Evolutionary conservation across 2,888 invertebrate species (phyloP).

Genomic region (Eupithecia subumbrata): DNA sequence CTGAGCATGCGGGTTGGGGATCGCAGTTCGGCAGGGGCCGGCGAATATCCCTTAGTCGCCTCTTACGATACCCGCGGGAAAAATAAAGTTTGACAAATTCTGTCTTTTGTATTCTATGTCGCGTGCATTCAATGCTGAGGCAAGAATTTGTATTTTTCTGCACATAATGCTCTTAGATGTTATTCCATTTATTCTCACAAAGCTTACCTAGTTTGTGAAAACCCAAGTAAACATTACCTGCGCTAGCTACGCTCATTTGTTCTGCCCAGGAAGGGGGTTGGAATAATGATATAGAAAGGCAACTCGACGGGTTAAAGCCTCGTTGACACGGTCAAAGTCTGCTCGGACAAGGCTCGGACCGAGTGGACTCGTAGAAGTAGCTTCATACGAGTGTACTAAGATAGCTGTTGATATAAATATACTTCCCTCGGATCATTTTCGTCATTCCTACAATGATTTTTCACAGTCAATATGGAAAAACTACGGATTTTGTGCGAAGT

Average conservation of each 20-base stretch:
- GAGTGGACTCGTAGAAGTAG: background rate
- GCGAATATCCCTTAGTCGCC: too few relatives aligned
- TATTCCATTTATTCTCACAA: slow-evolving; percentile 17
- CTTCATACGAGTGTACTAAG: background rate
- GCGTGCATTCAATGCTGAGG: background rate
- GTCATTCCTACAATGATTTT: background rate
- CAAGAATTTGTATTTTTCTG: background rate
- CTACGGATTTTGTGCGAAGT: too few relatives aligned
- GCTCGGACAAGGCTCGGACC: background rate
- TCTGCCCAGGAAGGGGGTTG: background rate
- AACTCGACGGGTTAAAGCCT: background rate
- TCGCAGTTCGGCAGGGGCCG: too few relatives aligned
- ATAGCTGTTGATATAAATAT: too few relatives aligned
- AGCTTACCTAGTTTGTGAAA: slow-evolving; percentile 15
- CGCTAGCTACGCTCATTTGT: slow-evolving; percentile 19
- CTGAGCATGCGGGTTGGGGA: too few relatives aligned
- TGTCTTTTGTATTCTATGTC: background rate
- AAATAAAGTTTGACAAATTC: background rate
- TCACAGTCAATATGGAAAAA: background rate
- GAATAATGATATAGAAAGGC: background rate
- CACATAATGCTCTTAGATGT: slow-evolving; percentile 6
- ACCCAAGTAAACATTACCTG: slow-evolving; percentile 33
- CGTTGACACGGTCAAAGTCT: too few relatives aligned
- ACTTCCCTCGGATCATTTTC: background rate
- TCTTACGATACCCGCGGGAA: too few relatives aligned